Evolutionary conservation across 2,888 invertebrate species (phyloP).

Genomic region (Caenorhabditis afra): DNA sequence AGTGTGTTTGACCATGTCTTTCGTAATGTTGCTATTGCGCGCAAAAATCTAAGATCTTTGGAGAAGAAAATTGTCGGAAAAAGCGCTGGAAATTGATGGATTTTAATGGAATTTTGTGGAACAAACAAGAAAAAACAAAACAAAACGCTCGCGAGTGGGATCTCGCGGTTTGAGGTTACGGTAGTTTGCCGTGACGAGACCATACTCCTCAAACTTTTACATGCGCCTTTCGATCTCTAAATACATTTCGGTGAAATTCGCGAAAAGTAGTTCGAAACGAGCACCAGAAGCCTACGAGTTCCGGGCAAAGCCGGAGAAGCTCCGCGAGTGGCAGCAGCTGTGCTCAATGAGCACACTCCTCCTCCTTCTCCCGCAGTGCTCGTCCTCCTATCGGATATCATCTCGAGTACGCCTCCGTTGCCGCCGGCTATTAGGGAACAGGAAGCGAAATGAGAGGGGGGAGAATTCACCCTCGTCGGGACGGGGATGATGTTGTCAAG

Average conservation of each 20-base stretch:
- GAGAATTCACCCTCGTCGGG: too few species aligned
- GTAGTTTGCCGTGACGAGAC: too few species aligned
- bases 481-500: slow-evolving; percentile 12
- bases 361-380: background rate
- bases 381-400: slow-evolving; percentile 35
- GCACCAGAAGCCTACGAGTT: background rate
- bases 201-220: too few species aligned
- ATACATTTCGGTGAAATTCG: background rate
- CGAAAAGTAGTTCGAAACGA: background rate
- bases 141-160: background rate
- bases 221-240: too few species aligned
- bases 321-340: slow-evolving; percentile 31
- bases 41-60: background rate
- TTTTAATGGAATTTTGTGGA: background rate
- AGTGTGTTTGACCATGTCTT: slow-evolving; percentile 20
- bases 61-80: background rate
- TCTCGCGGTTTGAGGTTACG: too few species aligned
- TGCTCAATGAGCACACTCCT: slow-evolving; percentile 35
- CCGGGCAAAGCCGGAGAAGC: background rate
- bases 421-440: background rate
- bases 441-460: background rate
- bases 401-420: slow-evolving; percentile 31
- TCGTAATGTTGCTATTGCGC: slow-evolving; percentile 12
- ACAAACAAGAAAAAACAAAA: background rate
- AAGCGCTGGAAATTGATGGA: too few species aligned